Evolutionary conservation across 2,888 invertebrate species (phyloP).

Genomic region (Argyresthia albistria): DNA sequence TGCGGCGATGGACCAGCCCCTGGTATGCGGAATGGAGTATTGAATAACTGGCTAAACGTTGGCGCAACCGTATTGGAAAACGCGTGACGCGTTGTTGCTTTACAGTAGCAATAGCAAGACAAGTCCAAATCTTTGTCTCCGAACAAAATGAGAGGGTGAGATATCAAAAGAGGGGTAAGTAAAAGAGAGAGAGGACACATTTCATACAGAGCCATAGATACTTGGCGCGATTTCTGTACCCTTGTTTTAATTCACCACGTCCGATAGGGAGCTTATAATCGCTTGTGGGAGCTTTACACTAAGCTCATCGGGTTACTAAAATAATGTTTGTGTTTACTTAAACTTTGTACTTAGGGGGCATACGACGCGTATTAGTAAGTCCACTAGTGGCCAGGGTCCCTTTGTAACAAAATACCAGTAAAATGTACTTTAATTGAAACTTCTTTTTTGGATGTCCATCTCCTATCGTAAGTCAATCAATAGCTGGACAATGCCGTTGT

Average conservation of each 20-base stretch:
- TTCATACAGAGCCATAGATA: too few relatives aligned
- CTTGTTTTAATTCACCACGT: background rate
- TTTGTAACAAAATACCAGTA: background rate
- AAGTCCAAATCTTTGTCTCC: too few relatives aligned
- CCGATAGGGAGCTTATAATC: conserved; percentile 38
- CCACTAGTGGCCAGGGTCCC: background rate
- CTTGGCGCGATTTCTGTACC: too few relatives aligned
- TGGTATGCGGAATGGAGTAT: too few relatives aligned
- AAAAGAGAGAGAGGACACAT: too few relatives aligned
- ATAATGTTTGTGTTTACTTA: conserved; percentile 66
- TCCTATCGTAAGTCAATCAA: background rate
- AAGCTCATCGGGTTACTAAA: conserved; percentile 67
- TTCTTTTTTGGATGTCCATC: background rate
- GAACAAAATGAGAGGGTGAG: too few relatives aligned
- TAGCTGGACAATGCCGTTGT: background rate
- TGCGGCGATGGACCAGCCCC: too few relatives aligned
- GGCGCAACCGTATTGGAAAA: too few relatives aligned
- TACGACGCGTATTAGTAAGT: background rate
- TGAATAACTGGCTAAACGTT: too few relatives aligned
- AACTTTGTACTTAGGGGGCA: conserved; percentile 35
- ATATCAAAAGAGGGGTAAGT: too few relatives aligned
- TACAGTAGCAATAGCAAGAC: too few relatives aligned
- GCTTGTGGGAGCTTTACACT: conserved; percentile 45
- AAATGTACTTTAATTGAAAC: background rate
- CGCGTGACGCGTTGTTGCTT: too few relatives aligned